A percentile compares a stretch with the other conserved stretches of the same genome.
Conservation (phyloP, 2,888 invertebrate species). For the Watsonalla binaria region DNA sequence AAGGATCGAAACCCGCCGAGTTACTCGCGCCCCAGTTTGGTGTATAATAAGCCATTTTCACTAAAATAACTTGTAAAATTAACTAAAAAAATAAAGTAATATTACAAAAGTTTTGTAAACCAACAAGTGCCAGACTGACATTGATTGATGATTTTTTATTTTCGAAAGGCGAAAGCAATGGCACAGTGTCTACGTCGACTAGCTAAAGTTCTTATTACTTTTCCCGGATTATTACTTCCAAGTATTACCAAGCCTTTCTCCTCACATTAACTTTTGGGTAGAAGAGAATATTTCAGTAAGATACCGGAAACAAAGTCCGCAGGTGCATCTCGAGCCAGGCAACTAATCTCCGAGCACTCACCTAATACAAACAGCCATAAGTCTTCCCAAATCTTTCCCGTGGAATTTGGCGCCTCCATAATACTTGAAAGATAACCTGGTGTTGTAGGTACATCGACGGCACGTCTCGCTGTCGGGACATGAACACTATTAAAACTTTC, state of each 20-base stretch:
- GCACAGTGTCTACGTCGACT: neutral
- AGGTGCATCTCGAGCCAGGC: constrained; percentile 5
- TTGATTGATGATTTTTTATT: neutral
- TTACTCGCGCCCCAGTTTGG: neutral
- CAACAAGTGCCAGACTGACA: neutral
- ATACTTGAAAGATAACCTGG: constrained; percentile 22
- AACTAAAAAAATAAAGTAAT: neutral
- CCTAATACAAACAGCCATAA: neutral
- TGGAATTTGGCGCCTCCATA: constrained; percentile 6
- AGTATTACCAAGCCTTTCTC: neutral
- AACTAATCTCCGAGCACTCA: neutral
- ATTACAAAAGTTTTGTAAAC: neutral
- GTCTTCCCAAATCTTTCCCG: neutral
- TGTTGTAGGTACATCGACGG: constrained; percentile 24
- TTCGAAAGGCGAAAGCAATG: neutral
- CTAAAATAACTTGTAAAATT: neutral
- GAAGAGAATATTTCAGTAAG: neutral
- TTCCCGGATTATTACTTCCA: neutral
- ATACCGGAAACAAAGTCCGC: neutral
- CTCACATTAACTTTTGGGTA: neutral
- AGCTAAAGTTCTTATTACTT: neutral
- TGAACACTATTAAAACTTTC: constrained; percentile 72
- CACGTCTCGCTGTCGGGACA: constrained; percentile 41
- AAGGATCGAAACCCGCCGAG: neutral
- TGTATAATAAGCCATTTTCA: neutral